Percentiles rank a stretch among this genome's conserved stretches.
Conservation (phyloP, 2,113 vertebrate species). For the Lophius piscatorius region DNA sequence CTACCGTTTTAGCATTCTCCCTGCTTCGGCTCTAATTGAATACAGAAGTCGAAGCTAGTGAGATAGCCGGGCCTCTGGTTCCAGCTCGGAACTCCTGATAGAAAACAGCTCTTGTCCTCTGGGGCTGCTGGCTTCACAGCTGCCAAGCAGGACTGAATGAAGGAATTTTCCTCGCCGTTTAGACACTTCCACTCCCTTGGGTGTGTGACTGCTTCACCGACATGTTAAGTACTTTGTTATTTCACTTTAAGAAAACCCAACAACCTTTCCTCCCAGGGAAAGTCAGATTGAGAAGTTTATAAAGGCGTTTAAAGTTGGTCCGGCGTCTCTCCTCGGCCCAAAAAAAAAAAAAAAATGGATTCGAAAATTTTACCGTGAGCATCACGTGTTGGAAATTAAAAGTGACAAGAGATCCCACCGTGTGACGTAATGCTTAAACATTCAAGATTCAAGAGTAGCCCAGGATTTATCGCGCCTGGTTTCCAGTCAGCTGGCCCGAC, state of each 20-base stretch:
- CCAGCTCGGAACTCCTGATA: conserved; percentile 64
- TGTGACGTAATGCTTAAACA: conserved; percentile 41
- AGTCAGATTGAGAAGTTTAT: conserved; percentile 13
- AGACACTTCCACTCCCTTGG: conserved; percentile 52
- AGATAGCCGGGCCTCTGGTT: conserved; percentile 55
- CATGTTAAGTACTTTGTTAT: conserved; percentile 46
- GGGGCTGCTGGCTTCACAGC: conserved; percentile 60
- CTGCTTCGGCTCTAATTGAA: conserved; percentile 67
- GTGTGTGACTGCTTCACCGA: conserved; percentile 40
- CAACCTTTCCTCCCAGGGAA: conserved; percentile 9
- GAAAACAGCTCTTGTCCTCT: conserved; percentile 67
- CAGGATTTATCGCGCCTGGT: conserved; percentile 72
- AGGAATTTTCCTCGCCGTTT: conserved; percentile 48
- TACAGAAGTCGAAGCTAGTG: conserved; percentile 57
- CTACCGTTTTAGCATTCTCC: conserved; percentile 56
- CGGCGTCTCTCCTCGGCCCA: no score
- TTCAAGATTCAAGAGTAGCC: conserved; percentile 56
- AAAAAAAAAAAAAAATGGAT: conserved; percentile 27
- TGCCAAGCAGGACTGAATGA: conserved; percentile 29
- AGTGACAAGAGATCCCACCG: conserved; percentile 43
- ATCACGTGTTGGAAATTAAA: conserved; percentile 27
- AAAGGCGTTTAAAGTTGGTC: not conserved
- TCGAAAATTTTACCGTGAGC: conserved; percentile 16
- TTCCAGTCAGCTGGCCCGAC: conserved; percentile 64
- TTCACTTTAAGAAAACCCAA: conserved; percentile 36